Conservation (phyloP, 2,113 vertebrate species). For the Pitta sordida region DNA sequence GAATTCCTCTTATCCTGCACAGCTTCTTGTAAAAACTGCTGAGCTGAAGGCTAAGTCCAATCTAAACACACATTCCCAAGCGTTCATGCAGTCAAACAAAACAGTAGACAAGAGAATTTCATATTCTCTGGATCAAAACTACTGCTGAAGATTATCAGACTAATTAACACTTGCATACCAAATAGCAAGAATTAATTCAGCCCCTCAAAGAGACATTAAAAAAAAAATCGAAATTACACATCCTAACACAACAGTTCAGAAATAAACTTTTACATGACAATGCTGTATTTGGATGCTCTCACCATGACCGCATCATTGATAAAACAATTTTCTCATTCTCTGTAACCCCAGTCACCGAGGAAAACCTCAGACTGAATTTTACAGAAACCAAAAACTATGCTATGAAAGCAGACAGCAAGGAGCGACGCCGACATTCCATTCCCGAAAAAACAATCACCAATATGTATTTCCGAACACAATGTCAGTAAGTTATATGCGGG, state of each 20-base stretch:
- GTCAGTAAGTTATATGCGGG: rapidly evolving
- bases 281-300: background rate
- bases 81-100: background rate
- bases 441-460: background rate
- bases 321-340: background rate
- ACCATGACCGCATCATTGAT: background rate
- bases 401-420: background rate
- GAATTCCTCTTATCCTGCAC: background rate
- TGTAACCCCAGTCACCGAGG: background rate
- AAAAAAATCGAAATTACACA: background rate
- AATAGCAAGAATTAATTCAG: background rate
- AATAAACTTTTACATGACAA: background rate
- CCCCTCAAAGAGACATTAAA: rapidly evolving
- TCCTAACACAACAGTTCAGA: background rate
- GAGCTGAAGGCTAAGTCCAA: background rate
- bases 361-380: background rate
- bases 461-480: background rate
- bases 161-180: background rate
- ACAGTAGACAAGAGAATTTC: rapidly evolving
- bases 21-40: background rate
- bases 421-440: background rate
- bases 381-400: background rate
- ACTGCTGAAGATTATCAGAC: background rate
- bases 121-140: background rate
- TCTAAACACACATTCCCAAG: background rate